Percentiles rank a stretch among this genome's conserved stretches.
phyloP scores from a whole-genome alignment of 1,140 invertebrate species.

The Drosophila albomicans region DNA sequence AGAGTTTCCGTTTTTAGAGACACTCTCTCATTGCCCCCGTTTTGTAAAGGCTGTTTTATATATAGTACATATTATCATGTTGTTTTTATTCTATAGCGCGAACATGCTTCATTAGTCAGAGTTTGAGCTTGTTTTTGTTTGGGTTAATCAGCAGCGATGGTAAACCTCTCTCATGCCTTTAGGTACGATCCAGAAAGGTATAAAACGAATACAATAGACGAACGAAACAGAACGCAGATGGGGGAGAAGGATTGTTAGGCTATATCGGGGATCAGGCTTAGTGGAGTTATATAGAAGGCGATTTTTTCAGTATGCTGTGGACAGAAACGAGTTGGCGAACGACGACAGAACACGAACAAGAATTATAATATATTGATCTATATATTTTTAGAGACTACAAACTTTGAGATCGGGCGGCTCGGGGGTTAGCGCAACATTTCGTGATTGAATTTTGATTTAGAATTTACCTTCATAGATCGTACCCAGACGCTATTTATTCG shows the following conservation, averaged over 20 bases:
- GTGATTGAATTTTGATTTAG: conserved; percentile 58
- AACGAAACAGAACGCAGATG: conserved; percentile 33
- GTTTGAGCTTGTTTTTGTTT: conserved; percentile 38
- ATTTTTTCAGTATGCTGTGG: background rate
- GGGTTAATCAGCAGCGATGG: conserved; percentile 64
- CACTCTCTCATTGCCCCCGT: background rate
- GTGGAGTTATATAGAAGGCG: background rate
- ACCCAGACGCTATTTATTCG: conserved; percentile 70
- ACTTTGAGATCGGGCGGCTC: conserved; percentile 68
- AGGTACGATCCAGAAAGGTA: conserved; percentile 85
- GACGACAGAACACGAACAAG: conserved; percentile 9
- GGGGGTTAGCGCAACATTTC: conserved; percentile 78
- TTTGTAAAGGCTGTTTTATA: background rate
- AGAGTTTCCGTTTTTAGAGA: background rate
- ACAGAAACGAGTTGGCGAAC: conserved; percentile 11
- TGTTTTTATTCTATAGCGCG: conserved; percentile 6
- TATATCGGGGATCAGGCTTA: conserved; percentile 19
- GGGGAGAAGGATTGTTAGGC: conserved; percentile 54
- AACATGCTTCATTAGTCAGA: conserved; percentile 73
- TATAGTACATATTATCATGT: background rate
- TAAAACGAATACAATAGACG: conserved; percentile 53
- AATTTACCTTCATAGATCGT: conserved; percentile 85
- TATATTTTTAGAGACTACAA: conserved; percentile 74
- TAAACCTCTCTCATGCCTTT: conserved; percentile 62
- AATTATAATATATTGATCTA: conserved; percentile 47